Base-by-base conservation (phyloP, 2,797 vertebrate species). In the Melanotaenia maccullochi region DNA sequence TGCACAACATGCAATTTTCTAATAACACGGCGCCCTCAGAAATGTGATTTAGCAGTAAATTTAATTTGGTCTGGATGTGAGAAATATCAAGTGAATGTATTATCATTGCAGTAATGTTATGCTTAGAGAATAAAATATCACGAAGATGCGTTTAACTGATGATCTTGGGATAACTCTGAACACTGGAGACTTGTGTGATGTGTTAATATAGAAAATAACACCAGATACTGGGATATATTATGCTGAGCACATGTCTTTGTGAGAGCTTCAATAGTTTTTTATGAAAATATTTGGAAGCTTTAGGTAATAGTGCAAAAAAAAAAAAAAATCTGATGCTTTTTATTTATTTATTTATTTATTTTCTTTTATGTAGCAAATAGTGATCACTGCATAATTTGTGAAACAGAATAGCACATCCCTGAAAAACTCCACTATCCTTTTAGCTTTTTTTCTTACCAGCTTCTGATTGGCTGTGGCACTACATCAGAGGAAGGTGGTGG, bases 21-120 rank as follows among this genome's bases (percentile, higher is more conserved):
- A 92, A 90, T 91, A 90, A 92, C 69, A 71, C 65, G 44, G 89
- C 74, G 80, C 83, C 86, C 87, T 91, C 88, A 87, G 91, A 92
- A 93, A 93, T 93, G 91, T 89, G 93, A 92, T 93, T 93, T 91
- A 92, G 90, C 90, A 87, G 88, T 91, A 92, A 89, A 93, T 94
- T 92, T 91, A 90, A 93, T 93, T 93, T 90, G 78, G 85, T 85
- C 84, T 80, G 74, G 85, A 85, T 90, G 87, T 85, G 86, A 88
- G 87, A 87, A 84, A 70, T 82, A 88, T 90, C 88, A 83, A 92
- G 90, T 90, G 87, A 87, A 92, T 91, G 89, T 88, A 89, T 92
- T 89, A 90, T 92, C 89, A 81, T 85, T 86, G 85, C 79, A 82
- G 86, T 87, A 72, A 86, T 78, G 84, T 74, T 80, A 71, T 33